Evolutionary conservation across 2,113 vertebrate species (phyloP).

Genomic region (Eurystomus gularis): DNA sequence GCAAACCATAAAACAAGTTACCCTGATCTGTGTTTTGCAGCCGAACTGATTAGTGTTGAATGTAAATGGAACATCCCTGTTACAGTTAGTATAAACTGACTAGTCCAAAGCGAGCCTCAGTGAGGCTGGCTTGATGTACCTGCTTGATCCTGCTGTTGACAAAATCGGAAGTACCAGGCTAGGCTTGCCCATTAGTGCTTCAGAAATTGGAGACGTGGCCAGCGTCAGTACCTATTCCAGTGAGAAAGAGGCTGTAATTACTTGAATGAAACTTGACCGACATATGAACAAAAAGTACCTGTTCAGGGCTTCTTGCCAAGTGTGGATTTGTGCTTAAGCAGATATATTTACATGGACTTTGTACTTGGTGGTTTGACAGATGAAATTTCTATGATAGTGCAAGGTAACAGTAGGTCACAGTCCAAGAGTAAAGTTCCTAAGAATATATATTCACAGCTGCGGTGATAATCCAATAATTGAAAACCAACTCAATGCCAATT

Average conservation of each 20-base stretch:
- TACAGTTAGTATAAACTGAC: neutral
- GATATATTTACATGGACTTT: constrained; percentile 23
- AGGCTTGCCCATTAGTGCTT: neutral
- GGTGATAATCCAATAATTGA: neutral
- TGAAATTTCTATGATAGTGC: neutral
- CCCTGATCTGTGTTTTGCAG: neutral
- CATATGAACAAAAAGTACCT: neutral
- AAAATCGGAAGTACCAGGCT: neutral
- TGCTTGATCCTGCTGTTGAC: neutral
- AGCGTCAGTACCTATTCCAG: neutral
- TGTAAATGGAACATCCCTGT: neutral
- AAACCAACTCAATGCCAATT: neutral
- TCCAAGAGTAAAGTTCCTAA: neutral
- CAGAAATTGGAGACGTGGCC: neutral
- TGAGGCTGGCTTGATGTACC: neutral
- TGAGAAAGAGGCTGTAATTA: neutral
- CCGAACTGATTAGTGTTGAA: neutral
- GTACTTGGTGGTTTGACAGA: constrained; percentile 15
- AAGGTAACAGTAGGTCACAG: constrained; percentile 13
- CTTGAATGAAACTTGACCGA: neutral
- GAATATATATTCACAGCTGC: neutral
- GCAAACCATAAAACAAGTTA: neutral
- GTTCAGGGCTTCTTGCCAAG: neutral
- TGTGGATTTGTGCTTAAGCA: neutral
- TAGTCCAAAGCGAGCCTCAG: neutral